phyloP scores from a whole-genome alignment of 2,888 invertebrate genomes.

The Drosophila neotestacea region DNA sequence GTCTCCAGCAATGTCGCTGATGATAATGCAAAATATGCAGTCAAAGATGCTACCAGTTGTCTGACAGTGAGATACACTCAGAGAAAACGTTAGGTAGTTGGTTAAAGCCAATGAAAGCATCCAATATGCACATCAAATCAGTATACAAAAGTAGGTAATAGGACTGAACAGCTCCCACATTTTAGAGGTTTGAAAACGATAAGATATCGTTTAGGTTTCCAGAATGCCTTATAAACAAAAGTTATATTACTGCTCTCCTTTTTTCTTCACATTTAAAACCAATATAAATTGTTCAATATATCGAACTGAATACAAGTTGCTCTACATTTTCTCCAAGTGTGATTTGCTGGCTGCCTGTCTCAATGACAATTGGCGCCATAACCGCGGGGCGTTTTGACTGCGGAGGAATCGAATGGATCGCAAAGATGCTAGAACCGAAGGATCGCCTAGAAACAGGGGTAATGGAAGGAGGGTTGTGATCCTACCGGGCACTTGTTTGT shows the following conservation, averaged over 20 bases:
- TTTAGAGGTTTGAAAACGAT: too few relatives aligned
- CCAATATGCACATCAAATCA: too few relatives aligned
- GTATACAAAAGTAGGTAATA: too few relatives aligned
- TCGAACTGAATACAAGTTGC: background rate
- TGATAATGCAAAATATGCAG: slow-evolving; percentile 74
- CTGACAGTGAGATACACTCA: slow-evolving; percentile 45
- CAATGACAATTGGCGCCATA: slow-evolving; percentile 79
- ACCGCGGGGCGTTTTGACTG: slow-evolving; percentile 63
- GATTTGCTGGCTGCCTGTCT: slow-evolving; percentile 40
- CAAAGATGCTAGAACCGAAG: slow-evolving; percentile 7
- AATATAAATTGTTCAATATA: too few relatives aligned
- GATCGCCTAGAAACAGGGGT: background rate
- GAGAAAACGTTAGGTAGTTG: slow-evolving; percentile 1
- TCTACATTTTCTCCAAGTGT: slow-evolving; percentile 31
- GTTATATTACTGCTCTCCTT: too few relatives aligned
- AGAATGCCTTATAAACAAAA: too few relatives aligned
- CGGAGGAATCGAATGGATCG: slow-evolving; percentile 22
- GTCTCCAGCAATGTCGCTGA: slow-evolving; percentile 46
- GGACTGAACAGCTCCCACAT: too few relatives aligned
- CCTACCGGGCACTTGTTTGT: slow-evolving; percentile 69
- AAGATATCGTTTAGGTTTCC: too few relatives aligned
- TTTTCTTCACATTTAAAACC: too few relatives aligned
- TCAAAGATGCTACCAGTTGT: slow-evolving; percentile 47
- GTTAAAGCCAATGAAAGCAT: too few relatives aligned
- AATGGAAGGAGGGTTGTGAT: slow-evolving; percentile 27